Evolutionary conservation across 2,113 vertebrate species (phyloP), one percentile per base, ranked within the genome.

Genomic region (Pteruthius melanotis): DNA sequence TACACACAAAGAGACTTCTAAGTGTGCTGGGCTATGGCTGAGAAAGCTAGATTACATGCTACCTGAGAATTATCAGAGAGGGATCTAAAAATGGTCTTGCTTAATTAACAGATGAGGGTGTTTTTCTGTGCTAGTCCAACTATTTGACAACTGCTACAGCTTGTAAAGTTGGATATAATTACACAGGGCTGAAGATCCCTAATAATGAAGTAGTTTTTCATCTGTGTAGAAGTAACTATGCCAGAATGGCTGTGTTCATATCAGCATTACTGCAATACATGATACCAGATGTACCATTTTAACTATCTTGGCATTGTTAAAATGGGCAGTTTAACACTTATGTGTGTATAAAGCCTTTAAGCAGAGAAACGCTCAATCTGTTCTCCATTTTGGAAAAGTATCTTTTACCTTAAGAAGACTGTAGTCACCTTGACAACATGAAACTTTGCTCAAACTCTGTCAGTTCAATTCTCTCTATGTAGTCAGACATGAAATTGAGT

Each of bases 401-500:
- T 53, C 71, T 93, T 7, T 83, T 94, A 68, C 39, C 16, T 80
- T 54, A 57, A 26, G 53, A 90, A 77, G 59, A 75, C 12, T 1
- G 4, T 63, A 76, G 42, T 30, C 3, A 6, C 56, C 93, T 65
- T 86, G 83, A 76, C 68, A 83, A 80, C 28, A 52, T 47, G 56
- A 86, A 85, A 78, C 71, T 71, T 84, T 76, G 37, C 77, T 96
- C 54, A 74, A 40, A 90, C 40, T 82, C 49, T 40, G 31, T 93
- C 63, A 61, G 40, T 83, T 94, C 66, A 86, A 69, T 87, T 93
- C 71, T 89, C 35, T 64, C 70, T 65, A 68, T 9, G 79, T 93
- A 88, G 86, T 90, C 91, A 95, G 89, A 94, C 75, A 90, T 71
- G 63, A 95, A 95, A 92, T 77, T 79, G 71, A 93, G 83, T 95